Evolutionary conservation across 1,140 invertebrate species (phyloP).

Genomic region (Drosophila dunni): DNA sequence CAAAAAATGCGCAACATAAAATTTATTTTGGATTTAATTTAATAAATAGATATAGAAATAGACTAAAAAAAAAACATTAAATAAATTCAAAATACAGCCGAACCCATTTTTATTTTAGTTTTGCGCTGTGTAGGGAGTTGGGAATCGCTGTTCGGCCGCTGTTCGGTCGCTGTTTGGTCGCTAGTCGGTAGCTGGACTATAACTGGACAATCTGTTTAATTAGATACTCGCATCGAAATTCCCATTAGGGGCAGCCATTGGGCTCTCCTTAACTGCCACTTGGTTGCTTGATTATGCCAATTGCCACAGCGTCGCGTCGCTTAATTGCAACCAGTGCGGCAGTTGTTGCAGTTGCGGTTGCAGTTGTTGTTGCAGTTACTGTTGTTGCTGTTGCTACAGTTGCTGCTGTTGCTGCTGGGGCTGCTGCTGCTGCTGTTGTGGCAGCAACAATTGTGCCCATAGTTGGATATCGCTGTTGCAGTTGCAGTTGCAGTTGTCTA

Average conservation of each 20-base stretch:
- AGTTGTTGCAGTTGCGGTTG: slow-evolving; percentile 12
- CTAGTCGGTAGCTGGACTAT: neutral
- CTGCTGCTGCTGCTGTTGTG: neutral
- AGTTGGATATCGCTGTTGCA: slow-evolving; percentile 45
- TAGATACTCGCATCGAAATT: slow-evolving; percentile 18
- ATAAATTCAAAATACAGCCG: no score
- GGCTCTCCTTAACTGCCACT: slow-evolving; percentile 17
- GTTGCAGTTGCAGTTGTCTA: slow-evolving; percentile 65
- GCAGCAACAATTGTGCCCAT: slow-evolving; percentile 40
- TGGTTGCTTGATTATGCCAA: slow-evolving; percentile 39
- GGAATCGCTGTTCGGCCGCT: neutral
- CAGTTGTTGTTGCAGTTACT: neutral
- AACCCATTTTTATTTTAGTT: no score
- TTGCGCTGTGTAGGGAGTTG: neutral
- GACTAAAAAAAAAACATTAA: no score
- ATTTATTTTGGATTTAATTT: no score
- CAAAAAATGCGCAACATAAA: no score
- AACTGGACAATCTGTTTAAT: slow-evolving; percentile 14
- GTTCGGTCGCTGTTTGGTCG: neutral
- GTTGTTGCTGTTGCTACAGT: neutral
- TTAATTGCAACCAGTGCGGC: slow-evolving; percentile 50
- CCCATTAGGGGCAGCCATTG: slow-evolving; percentile 13
- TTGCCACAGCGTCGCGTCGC: slow-evolving; percentile 31
- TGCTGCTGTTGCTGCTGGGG: slow-evolving; percentile 4
- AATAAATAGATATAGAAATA: no score